Conservation (phyloP, 1,140 invertebrate species). For the Rhopalosiphum maidis region DNA sequence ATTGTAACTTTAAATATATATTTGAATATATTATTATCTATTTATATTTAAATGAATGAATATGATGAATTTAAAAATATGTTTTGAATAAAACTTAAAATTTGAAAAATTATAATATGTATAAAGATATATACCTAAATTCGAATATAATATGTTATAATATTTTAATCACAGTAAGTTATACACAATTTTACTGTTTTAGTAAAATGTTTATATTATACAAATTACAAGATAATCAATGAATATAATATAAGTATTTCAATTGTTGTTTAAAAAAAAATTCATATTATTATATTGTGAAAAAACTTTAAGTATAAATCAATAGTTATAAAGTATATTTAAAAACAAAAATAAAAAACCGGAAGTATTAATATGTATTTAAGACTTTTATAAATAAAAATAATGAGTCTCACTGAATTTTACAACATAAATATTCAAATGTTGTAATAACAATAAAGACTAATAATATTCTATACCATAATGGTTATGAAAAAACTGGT, state of each 20-base stretch:
- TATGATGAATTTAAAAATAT: neutral
- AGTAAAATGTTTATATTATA: too few relatives aligned
- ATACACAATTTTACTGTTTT: too few relatives aligned
- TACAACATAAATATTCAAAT: neutral
- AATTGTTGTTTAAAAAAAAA: too few relatives aligned
- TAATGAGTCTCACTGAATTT: neutral
- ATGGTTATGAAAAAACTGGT: conserved; percentile 17
- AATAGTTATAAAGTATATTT: too few relatives aligned
- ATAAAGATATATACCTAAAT: too few relatives aligned
- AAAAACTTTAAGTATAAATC: too few relatives aligned
- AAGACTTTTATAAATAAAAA: neutral
- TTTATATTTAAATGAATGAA: neutral
- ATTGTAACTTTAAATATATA: neutral
- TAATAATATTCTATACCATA: neutral
- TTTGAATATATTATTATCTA: too few relatives aligned
- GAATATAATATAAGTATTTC: too few relatives aligned
- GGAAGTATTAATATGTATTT: neutral
- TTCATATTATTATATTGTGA: too few relatives aligned
- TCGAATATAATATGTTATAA: neutral
- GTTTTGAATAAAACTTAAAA: neutral
- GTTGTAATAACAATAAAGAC: neutral
- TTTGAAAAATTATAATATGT: neutral
- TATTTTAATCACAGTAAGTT: neutral
- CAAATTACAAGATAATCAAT: too few relatives aligned
- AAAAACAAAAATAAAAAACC: neutral